These are phyloP conservation scores for Onychostruthus taczanowskii DNA, from an alignment of 2,113 vertebrate genomes.

Conservation along the genomic window DNA sequence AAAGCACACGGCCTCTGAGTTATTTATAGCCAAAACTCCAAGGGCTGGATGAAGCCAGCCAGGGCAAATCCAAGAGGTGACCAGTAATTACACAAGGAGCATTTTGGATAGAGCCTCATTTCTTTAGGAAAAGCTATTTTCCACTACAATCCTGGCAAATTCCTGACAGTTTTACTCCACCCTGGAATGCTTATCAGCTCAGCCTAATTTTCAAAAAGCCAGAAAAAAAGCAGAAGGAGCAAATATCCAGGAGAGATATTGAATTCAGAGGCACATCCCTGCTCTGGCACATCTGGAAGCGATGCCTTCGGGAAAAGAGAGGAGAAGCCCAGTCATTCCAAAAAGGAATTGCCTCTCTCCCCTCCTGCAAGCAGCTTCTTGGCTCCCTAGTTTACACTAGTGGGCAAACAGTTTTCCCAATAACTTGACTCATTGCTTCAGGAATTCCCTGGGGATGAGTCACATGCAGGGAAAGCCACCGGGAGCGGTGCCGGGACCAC, in stretches of 20 bases:
- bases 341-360: background rate
- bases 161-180: background rate
- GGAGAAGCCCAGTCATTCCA: background rate
- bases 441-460: slow-evolving; percentile 63
- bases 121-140: background rate
- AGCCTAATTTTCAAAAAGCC: background rate
- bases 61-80: background rate
- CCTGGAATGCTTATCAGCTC: background rate
- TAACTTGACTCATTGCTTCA: slow-evolving; percentile 58
- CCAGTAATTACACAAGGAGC: background rate
- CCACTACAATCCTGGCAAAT: background rate
- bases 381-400: background rate
- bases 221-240: background rate
- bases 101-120: background rate
- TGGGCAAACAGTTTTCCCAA: slow-evolving; percentile 63
- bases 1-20: background rate
- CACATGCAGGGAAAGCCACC: slow-evolving; percentile 50
- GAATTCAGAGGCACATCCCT: rapidly evolving
- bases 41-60: background rate
- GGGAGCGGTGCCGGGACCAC: slow-evolving; percentile 15
- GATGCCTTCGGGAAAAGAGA: background rate
- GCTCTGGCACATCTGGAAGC: background rate
- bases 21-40: background rate
- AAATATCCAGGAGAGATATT: background rate
- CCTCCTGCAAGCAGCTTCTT: background rate